Evolutionary conservation across 2,888 invertebrate species (phyloP).

Genomic region (Himalopsyche anomala): DNA sequence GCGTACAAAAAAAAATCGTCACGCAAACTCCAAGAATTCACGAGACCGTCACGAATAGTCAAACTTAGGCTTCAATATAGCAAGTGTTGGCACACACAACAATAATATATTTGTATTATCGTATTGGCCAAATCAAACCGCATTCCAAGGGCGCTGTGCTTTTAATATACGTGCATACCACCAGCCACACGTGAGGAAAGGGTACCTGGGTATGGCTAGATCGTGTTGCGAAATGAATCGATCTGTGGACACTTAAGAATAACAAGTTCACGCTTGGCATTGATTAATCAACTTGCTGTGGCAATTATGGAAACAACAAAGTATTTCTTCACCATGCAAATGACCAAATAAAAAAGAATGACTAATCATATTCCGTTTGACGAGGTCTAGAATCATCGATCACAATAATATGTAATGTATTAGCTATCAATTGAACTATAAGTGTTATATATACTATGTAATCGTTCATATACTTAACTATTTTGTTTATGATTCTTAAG

Average conservation of each 20-base stretch:
- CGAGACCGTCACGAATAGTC: too few species aligned
- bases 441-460: too few species aligned
- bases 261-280: constrained; percentile 26
- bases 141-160: constrained; percentile 16
- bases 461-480: too few species aligned
- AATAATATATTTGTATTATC: constrained; percentile 1
- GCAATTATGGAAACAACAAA: neutral
- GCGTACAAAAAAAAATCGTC: too few species aligned
- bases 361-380: neutral
- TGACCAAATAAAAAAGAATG: constrained; percentile 14
- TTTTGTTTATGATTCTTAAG: too few species aligned
- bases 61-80: too few species aligned
- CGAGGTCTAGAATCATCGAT: neutral
- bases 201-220: neutral
- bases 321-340: neutral
- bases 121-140: constrained; percentile 23
- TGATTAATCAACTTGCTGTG: constrained; percentile 6
- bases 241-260: neutral
- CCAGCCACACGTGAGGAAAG: constrained; percentile 32
- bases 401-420: neutral
- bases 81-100: too few species aligned
- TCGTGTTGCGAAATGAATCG: constrained; percentile 20
- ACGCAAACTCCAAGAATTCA: too few species aligned
- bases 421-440: too few species aligned
- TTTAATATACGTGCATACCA: neutral